phyloP scores from a whole-genome alignment of 2,888 invertebrate genomes.

The Rotaria sp. region DNA sequence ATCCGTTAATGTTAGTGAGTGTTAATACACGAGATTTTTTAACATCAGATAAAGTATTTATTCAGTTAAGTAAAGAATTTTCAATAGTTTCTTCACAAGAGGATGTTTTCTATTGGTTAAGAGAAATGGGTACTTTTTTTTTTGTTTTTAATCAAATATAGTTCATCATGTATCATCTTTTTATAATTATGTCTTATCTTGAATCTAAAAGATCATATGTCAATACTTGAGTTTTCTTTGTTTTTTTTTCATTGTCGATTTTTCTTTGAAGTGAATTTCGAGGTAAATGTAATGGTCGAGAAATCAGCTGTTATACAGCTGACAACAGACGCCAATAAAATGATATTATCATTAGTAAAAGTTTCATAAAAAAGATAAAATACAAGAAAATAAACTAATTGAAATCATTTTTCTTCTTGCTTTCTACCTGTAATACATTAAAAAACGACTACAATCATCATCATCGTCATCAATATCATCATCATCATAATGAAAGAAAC shows the following conservation, averaged over 20 bases:
- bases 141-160: too few species aligned
- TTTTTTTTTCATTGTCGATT: too few species aligned
- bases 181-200: neutral
- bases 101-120: too few species aligned
- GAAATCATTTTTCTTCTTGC: neutral
- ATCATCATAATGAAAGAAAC: neutral
- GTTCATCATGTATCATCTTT: neutral
- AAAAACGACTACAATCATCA: neutral
- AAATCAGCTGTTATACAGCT: neutral
- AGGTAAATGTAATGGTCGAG: neutral
- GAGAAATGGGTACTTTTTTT: too few species aligned
- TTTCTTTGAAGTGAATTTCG: neutral
- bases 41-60: too few species aligned
- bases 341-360: neutral
- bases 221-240: neutral
- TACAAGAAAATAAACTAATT: too few species aligned
- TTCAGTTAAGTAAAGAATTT: too few species aligned
- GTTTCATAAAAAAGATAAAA: too few species aligned
- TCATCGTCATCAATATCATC: neutral
- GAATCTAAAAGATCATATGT: neutral
- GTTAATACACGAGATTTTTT: too few species aligned
- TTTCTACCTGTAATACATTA: neutral
- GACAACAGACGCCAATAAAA: neutral
- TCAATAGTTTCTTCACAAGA: too few species aligned
- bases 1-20: too few species aligned